These are phyloP conservation scores for Dusona sp. DNA, from an alignment of 2,888 invertebrate genomes.

Conservation along the genomic window DNA sequence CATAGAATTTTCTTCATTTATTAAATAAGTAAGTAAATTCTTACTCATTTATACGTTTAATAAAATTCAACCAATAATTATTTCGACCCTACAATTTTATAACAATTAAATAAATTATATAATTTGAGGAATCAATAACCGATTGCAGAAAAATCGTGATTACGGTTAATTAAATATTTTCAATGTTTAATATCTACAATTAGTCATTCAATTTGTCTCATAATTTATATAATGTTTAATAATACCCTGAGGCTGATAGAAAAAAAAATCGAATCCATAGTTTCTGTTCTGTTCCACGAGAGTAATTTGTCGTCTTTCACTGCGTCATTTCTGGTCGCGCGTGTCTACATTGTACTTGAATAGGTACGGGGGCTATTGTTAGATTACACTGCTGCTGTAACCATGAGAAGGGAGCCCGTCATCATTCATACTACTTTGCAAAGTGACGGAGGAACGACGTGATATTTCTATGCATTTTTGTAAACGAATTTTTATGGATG, in stretches of 20 bases:
- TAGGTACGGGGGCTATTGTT: slow-evolving; percentile 33
- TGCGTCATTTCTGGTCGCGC: slow-evolving; percentile 44
- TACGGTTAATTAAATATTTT: neutral
- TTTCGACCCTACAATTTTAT: neutral
- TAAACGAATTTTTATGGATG: slow-evolving; percentile 27
- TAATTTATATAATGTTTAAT: neutral
- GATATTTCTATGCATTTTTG: slow-evolving; percentile 21
- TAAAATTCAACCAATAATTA: neutral
- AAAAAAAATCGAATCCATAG: slow-evolving; percentile 18
- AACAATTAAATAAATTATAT: neutral
- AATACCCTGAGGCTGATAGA: neutral
- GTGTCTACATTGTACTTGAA: slow-evolving; percentile 28
- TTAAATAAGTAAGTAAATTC: neutral
- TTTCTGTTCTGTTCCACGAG: slow-evolving; percentile 17
- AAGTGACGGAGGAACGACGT: slow-evolving; percentile 40
- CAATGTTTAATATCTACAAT: neutral
- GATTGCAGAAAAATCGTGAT: neutral
- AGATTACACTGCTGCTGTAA: slow-evolving; percentile 29
- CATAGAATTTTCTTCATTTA: no score
- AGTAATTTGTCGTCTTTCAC: slow-evolving; percentile 40
- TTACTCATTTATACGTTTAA: neutral
- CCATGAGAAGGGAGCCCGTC: slow-evolving; percentile 53
- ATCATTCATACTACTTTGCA: slow-evolving; percentile 51
- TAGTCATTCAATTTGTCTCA: neutral
- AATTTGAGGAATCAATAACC: neutral